Percentiles rank a stretch among this genome's conserved stretches.
These are phyloP conservation scores for Galaxea fascicularis DNA, from an alignment of 92 coral and sea anemone genomes.

Conservation along the genomic window DNA sequence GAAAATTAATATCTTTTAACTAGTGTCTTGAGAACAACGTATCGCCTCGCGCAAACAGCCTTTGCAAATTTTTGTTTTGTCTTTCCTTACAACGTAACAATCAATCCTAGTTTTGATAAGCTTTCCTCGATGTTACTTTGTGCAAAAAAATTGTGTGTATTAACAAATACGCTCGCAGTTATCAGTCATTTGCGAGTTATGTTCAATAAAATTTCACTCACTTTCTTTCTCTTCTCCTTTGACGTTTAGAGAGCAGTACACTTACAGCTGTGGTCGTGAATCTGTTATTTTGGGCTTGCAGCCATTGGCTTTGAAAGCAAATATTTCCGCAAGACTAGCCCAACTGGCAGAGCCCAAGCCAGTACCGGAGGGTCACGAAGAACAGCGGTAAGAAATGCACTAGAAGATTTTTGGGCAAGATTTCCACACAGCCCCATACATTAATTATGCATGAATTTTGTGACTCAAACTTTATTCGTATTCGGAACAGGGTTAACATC, in stretches of 20 bases:
- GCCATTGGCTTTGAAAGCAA: slow-evolving; percentile 83
- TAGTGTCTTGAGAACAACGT: too few relatives aligned
- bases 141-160: not conserved
- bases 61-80: too few relatives aligned
- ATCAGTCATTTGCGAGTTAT: not conserved
- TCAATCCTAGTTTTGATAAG: too few relatives aligned
- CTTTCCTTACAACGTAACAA: too few relatives aligned
- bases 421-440: too few relatives aligned
- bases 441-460: too few relatives aligned
- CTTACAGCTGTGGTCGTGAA: slow-evolving; percentile 83
- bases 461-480: too few relatives aligned
- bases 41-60: too few relatives aligned
- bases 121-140: too few relatives aligned
- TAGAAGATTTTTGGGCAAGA: too few relatives aligned
- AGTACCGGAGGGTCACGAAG: slow-evolving; percentile 72
- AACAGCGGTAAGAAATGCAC: slow-evolving; percentile 50
- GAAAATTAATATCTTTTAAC: too few relatives aligned
- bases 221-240: not conserved
- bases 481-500: too few relatives aligned
- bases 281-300: slow-evolving; percentile 83
- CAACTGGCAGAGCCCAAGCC: slow-evolving; percentile 86
- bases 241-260: slow-evolving; percentile 67
- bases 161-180: not conserved
- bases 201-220: not conserved
- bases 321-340: slow-evolving; percentile 76